A percentile compares a stretch with the other conserved stretches of the same genome.
Evolutionary conservation across 2,888 invertebrate species (phyloP).

Genomic region (Limenitis camilla): DNA sequence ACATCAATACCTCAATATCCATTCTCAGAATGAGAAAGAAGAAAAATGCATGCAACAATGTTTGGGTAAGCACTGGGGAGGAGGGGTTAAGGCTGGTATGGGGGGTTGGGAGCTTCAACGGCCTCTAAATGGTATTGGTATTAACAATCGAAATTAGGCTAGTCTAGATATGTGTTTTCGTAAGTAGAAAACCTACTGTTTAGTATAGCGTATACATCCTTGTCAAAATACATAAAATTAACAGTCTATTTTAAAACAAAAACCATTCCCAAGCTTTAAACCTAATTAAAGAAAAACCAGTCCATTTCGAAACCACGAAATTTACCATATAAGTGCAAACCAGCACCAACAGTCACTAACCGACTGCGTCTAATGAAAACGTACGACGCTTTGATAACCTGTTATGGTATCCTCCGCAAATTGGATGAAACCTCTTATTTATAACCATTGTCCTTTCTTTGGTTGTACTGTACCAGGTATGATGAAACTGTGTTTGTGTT

Average conservation of each 20-base stretch:
- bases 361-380: constrained; percentile 57
- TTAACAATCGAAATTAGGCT: too few relatives aligned
- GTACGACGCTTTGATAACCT: constrained; percentile 68
- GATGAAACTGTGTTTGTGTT: constrained; percentile 7
- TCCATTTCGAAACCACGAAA: constrained; percentile 29
- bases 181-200: too few relatives aligned
- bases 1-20: too few relatives aligned
- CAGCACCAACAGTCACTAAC: constrained; percentile 30
- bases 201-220: too few relatives aligned
- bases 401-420: constrained; percentile 56
- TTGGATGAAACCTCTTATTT: constrained; percentile 52
- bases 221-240: background rate
- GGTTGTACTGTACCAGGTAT: constrained; percentile 7
- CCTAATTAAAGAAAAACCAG: constrained; percentile 19
- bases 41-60: too few relatives aligned
- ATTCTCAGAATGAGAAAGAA: too few relatives aligned
- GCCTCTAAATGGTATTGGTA: too few relatives aligned
- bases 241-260: background rate
- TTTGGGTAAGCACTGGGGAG: too few relatives aligned
- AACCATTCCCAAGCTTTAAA: background rate
- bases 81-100: too few relatives aligned
- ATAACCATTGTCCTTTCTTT: constrained; percentile 41
- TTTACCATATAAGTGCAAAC: constrained; percentile 34
- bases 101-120: too few relatives aligned
- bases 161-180: too few relatives aligned